A percentile compares a stretch with the other conserved stretches of the same genome.
Conservation (phyloP, 2,797 vertebrate species). For the Odontamblyopus rebecca region DNA sequence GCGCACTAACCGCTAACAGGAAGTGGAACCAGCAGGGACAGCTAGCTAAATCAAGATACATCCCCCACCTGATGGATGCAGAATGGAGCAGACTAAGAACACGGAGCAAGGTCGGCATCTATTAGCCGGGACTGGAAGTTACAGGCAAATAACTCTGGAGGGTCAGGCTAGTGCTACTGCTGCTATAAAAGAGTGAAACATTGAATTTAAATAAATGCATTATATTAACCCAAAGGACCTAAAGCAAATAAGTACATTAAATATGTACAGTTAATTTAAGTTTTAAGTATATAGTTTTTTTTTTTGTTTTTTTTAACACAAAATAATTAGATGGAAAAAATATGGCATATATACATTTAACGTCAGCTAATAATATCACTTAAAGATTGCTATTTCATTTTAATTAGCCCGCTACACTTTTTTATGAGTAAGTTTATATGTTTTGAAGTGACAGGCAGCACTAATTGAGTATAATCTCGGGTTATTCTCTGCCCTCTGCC, state of each 20-base stretch:
- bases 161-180: background rate
- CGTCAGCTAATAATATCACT: no score
- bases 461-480: no score
- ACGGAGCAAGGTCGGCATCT: constrained; percentile 66
- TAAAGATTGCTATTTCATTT: no score
- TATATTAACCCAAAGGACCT: no score
- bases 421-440: no score
- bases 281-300: no score
- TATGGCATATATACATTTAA: no score
- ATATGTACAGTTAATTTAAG: background rate
- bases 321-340: no score
- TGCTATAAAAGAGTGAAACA: background rate
- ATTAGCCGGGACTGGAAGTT: constrained; percentile 64
- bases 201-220: background rate
- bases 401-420: no score
- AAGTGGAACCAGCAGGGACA: constrained; percentile 41
- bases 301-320: no score
- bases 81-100: constrained; percentile 69
- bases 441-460: no score
- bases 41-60: constrained; percentile 70
- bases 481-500: no score
- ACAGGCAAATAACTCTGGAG: constrained; percentile 59
- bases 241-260: background rate
- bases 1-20: constrained; percentile 38
- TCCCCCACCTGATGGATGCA: constrained; percentile 66